Conservation (phyloP, 2,797 vertebrate genomes). For the Gadopsis bispinosus region DNA sequence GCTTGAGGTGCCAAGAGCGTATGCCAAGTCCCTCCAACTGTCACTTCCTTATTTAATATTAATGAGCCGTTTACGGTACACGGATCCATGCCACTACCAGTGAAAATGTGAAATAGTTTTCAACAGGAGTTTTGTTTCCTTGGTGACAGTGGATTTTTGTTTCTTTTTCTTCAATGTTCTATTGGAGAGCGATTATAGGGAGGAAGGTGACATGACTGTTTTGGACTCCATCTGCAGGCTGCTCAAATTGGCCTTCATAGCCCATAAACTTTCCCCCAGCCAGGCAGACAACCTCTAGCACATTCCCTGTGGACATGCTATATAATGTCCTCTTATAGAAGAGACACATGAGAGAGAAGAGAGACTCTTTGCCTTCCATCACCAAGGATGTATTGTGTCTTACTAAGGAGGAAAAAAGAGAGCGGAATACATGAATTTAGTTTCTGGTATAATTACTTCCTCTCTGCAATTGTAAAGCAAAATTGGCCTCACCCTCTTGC, state of each 20-base stretch:
- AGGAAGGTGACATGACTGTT: conserved; percentile 53
- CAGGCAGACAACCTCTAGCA: conserved; percentile 62
- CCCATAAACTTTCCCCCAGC: conserved; percentile 73
- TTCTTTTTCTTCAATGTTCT: conserved; percentile 25
- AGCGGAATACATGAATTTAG: conserved; percentile 39
- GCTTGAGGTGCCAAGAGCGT: conserved; percentile 61
- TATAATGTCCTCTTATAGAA: conserved; percentile 68
- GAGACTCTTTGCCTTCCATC: conserved; percentile 43
- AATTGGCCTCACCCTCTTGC: conserved; percentile 35
- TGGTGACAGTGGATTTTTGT: background rate
- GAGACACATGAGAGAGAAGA: conserved; percentile 41
- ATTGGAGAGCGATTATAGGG: conserved; percentile 39
- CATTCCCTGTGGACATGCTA: conserved; percentile 61
- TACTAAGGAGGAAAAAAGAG: conserved; percentile 21
- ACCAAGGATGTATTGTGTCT: conserved; percentile 34
- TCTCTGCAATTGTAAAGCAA: conserved; percentile 30
- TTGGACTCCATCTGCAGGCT: conserved; percentile 61
- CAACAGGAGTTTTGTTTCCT: conserved; percentile 39
- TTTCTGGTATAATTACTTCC: conserved; percentile 45
- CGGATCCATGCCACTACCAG: conserved; percentile 50
- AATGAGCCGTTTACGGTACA: conserved; percentile 75
- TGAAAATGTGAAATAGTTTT: conserved; percentile 47
- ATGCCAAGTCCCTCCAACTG: conserved; percentile 81
- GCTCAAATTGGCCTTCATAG: conserved; percentile 82
- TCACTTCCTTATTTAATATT: conserved; percentile 82